phyloP scores from a whole-genome alignment of 92 coral and sea anemone genomes.

The Siderastrea siderea region DNA sequence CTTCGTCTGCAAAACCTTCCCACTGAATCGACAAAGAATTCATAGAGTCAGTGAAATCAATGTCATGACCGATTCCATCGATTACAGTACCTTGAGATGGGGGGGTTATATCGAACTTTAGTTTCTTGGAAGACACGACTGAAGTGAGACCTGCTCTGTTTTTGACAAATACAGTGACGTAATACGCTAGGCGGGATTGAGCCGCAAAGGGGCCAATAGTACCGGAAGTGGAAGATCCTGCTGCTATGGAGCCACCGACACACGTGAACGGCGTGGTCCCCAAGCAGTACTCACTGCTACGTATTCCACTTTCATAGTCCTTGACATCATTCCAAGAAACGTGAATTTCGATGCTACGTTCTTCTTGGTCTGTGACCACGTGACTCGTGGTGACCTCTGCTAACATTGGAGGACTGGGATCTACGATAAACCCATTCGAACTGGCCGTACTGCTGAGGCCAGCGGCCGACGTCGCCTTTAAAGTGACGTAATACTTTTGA shows the following conservation, averaged over 20 bases:
- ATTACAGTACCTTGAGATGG: slow-evolving; percentile 89
- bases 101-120: slow-evolving; percentile 82
- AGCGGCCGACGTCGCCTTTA: slow-evolving; percentile 79
- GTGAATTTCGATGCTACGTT: slow-evolving; percentile 64
- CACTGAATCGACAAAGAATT: slow-evolving; percentile 71
- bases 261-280: slow-evolving; percentile 84
- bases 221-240: slow-evolving; percentile 56
- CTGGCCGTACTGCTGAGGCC: slow-evolving; percentile 75
- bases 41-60: slow-evolving; percentile 74
- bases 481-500: slow-evolving; percentile 81
- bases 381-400: slow-evolving; percentile 70
- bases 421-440: slow-evolving; percentile 91
- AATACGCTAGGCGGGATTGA: slow-evolving; percentile 63
- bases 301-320: slow-evolving; percentile 85
- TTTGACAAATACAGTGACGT: slow-evolving; percentile 74
- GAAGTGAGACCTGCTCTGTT: slow-evolving; percentile 87
- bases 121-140: slow-evolving; percentile 76
- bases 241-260: slow-evolving; percentile 26
- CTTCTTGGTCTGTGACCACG: slow-evolving; percentile 66
- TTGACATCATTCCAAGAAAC: slow-evolving; percentile 79
- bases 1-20: slow-evolving; percentile 83
- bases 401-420: slow-evolving; percentile 79
- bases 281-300: slow-evolving; percentile 75
- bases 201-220: slow-evolving; percentile 74
- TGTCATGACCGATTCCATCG: slow-evolving; percentile 79